Evolutionary conservation across 2,888 invertebrate genomes (phyloP).

Genomic region (Lampropteryx suffumata): DNA sequence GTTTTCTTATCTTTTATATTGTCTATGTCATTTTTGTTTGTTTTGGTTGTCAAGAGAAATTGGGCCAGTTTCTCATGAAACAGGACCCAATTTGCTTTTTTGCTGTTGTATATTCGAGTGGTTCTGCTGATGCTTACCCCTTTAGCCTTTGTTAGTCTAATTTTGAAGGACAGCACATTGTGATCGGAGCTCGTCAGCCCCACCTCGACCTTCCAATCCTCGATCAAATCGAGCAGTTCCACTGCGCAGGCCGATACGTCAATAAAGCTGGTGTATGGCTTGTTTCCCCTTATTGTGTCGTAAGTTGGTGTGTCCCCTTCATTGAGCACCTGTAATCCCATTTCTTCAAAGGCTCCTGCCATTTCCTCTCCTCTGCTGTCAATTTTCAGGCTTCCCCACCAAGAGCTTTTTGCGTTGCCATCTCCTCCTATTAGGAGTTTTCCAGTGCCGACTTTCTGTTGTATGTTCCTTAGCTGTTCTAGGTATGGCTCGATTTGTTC

Average conservation of each 20-base stretch:
- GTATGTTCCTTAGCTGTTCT: background rate
- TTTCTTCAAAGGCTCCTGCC: background rate
- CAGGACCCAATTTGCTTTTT: no score
- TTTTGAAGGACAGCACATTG: background rate
- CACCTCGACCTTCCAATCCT: no score
- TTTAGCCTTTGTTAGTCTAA: background rate
- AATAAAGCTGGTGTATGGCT: background rate
- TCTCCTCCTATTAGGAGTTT: slow-evolving; percentile 1
- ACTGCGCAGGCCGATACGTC: slow-evolving; percentile 1
- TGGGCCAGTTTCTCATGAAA: background rate
- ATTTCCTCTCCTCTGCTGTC: background rate
- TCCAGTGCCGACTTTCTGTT: background rate
- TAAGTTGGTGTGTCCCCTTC: background rate
- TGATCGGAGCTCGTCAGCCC: background rate
- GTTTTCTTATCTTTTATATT: background rate
- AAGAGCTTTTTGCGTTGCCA: no score
- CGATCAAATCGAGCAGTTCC: no score
- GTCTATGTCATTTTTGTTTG: background rate
- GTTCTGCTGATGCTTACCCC: no score
- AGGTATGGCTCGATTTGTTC: slow-evolving; percentile 4
- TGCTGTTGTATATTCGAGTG: background rate
- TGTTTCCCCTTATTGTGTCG: background rate
- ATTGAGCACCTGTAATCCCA: background rate
- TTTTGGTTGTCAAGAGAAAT: no score
- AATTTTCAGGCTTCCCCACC: no score